Base-by-base conservation (phyloP, 2,888 invertebrate species). In the Cephus sareptanus region DNA sequence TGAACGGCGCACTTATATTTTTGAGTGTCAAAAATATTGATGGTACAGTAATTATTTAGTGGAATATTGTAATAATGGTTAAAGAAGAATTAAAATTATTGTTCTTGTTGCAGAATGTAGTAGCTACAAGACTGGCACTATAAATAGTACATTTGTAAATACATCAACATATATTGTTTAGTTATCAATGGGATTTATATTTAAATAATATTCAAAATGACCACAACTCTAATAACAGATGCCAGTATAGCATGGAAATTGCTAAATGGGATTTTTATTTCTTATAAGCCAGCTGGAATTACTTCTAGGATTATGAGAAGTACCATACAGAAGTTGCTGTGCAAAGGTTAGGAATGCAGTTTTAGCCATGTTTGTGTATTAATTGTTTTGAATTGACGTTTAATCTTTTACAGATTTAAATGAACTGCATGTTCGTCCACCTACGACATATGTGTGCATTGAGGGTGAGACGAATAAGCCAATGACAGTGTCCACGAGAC, bases 251-350 rank as follows among this genome's bases (percentile, higher is more conserved):
- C 95, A 4, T 97, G 94, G 92, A 95, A 93, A 84, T 89, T 92
- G 37, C 89, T 98, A 76, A 95, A 95, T 91, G 97, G 97, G 35
- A 87, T 97, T 11, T 92, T 97, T 80, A 96, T 96, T 90, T 92
- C 97, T 23, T 97, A 96, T 85, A 98, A 98, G 91, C 96, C 97
- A 23, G 90, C 95, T 56, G 56, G 56, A 56, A 56, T 56, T 23
- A 1, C 9, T 15, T 9, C 9, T 2, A 87, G 87, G 33, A 92
- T 92, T 86, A 92, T 95, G 0, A 93, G 94, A 85, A 92, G 93
- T 75, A 94, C 93, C 3, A 91, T 97, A 73, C 91, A 94, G 80
- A 89, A 92, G 69, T 95, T 95, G 88, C 89, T 97, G 79, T 95
- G 95, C 87, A 92, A 93, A 93, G 96, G 97, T 96, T 92, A 92